These are phyloP conservation scores for Rhinella marina DNA, from an alignment of 2,797 vertebrate species.

Conservation along the genomic window DNA sequence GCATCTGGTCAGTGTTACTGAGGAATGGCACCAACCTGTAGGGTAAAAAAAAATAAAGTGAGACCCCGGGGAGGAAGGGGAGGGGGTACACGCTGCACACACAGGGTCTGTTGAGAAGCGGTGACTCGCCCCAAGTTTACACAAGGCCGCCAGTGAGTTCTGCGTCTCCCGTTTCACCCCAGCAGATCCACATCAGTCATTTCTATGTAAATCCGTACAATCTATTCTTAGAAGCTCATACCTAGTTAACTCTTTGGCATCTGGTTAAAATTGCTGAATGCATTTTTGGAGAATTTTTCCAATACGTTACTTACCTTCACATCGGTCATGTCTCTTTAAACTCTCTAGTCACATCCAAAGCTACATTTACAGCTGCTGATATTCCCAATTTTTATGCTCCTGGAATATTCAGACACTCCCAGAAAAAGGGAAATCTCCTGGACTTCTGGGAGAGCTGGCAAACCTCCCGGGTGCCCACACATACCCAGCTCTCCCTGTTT, in stretches of 20 bases:
- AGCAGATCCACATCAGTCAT: background rate
- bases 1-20: slow-evolving; percentile 51
- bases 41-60: background rate
- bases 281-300: background rate
- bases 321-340: background rate
- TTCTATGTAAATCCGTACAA: background rate
- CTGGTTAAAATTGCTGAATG: background rate
- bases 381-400: no score
- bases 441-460: no score
- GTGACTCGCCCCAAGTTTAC: background rate
- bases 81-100: background rate
- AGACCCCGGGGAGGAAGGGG: slow-evolving; percentile 6
- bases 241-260: background rate
- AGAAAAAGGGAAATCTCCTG: no score
- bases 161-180: background rate
- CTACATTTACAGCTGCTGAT: background rate
- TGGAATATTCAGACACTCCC: no score
- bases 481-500: no score
- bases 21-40: slow-evolving; percentile 12
- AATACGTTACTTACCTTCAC: background rate
- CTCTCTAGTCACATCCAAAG: background rate
- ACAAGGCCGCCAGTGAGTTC: slow-evolving; percentile 1
- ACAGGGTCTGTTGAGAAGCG: slow-evolving; percentile 7
- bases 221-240: background rate
- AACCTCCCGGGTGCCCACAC: no score